Evolutionary conservation across 2,888 invertebrate species (phyloP).

Genomic region (Halictus ligatus): DNA sequence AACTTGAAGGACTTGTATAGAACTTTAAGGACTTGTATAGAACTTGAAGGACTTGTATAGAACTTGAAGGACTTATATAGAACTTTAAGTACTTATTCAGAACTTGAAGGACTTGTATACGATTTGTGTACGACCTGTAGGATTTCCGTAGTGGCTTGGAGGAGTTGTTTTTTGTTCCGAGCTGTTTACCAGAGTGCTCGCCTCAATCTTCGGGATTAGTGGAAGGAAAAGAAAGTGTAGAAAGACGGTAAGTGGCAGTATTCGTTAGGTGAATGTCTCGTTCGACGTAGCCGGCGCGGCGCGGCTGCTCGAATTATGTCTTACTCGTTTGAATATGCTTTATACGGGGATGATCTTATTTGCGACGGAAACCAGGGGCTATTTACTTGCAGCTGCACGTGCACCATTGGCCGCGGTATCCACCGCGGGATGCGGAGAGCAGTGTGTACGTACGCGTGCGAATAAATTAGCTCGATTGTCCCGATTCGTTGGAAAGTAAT

Average conservation of each 20-base stretch:
- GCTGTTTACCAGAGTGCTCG: not conserved
- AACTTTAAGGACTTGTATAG: too few relatives aligned
- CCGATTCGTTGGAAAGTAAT: constrained; percentile 48
- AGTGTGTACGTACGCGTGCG: constrained; percentile 32
- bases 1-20: too few relatives aligned
- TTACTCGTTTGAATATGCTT: constrained; percentile 40
- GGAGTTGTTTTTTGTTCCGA: not conserved
- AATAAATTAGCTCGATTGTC: constrained; percentile 60
- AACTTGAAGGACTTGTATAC: too few relatives aligned
- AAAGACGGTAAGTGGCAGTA: not conserved
- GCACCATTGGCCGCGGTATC: constrained; percentile 8
- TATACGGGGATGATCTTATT: constrained; percentile 39
- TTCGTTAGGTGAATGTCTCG: constrained; percentile 43
- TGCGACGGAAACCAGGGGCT: constrained; percentile 28
- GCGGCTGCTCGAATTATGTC: constrained; percentile 49
- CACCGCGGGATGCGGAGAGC: not conserved
- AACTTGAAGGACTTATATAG: too few relatives aligned
- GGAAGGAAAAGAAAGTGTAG: not conserved
- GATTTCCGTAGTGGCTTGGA: too few relatives aligned
- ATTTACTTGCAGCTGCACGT: constrained; percentile 53
- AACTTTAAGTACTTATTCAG: too few relatives aligned
- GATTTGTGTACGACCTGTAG: too few relatives aligned
- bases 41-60: too few relatives aligned
- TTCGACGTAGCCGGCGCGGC: constrained; percentile 44
- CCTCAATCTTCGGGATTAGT: not conserved